Conservation (phyloP, 2,113 vertebrate species). For the Patagioenas fasciata region DNA sequence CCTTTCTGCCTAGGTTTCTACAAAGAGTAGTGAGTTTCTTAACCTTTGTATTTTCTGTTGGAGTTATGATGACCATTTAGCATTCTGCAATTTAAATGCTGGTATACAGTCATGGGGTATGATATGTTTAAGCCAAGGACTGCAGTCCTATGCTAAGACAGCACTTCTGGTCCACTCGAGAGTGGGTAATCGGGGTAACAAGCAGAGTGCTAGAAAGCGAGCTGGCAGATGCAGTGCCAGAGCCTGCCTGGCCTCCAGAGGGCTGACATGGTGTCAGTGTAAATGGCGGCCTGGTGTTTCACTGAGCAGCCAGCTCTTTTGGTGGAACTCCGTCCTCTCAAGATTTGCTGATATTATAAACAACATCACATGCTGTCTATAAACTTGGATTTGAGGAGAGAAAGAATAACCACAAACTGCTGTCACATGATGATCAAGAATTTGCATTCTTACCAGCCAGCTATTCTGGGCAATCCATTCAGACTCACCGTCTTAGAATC, state of each 20-base stretch:
- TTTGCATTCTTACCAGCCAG: not conserved
- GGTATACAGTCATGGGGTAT: not conserved
- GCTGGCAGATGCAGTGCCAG: not conserved
- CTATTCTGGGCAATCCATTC: not conserved
- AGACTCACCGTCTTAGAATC: not conserved
- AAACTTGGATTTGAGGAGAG: not conserved
- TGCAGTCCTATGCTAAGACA: not conserved
- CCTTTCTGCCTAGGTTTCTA: not conserved
- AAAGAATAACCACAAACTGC: not conserved
- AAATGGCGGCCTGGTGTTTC: not conserved
- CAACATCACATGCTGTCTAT: not conserved
- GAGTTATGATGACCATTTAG: not conserved
- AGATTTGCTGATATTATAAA: not conserved
- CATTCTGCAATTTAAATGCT: not conserved
- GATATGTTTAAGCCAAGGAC: not conserved
- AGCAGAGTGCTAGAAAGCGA: not conserved
- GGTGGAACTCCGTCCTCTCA: not conserved
- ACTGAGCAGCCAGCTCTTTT: not conserved
- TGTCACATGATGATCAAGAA: not conserved
- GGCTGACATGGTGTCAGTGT: not conserved
- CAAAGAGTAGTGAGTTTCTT: not conserved
- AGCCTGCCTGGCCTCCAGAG: not conserved
- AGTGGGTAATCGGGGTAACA: not conserved
- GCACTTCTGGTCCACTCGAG: not conserved
- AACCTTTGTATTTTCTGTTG: not conserved